Evolutionary conservation across 92 coral and sea anemone species (phyloP).

Genomic region (Phenganax subtilis): DNA sequence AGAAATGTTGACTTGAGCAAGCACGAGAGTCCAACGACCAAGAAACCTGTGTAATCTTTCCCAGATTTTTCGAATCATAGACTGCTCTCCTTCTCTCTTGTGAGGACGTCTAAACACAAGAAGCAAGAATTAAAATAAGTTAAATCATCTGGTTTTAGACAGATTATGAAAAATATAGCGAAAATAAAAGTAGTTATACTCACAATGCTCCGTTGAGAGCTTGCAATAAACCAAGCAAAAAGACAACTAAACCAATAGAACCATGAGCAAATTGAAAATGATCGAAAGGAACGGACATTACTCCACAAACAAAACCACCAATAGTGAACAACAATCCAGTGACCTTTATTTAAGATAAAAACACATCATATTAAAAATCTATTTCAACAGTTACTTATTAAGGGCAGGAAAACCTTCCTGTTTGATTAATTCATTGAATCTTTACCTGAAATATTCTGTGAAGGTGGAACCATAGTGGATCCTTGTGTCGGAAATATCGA

Average conservation of each 20-base stretch:
- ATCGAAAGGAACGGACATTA: slow-evolving; percentile 39
- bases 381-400: not conserved
- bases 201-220: slow-evolving; percentile 26
- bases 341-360: not conserved
- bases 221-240: slow-evolving; percentile 28
- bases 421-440: too few relatives aligned
- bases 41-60: slow-evolving; percentile 72
- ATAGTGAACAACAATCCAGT: slow-evolving; percentile 17
- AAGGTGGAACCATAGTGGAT: slow-evolving; percentile 38
- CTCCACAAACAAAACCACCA: slow-evolving; percentile 36
- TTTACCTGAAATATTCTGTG: slow-evolving; percentile 25
- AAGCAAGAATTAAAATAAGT: not conserved
- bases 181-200: not conserved
- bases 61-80: slow-evolving; percentile 71
- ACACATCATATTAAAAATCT: not conserved
- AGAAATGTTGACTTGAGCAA: slow-evolving; percentile 88
- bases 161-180: not conserved
- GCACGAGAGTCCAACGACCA: slow-evolving; percentile 72
- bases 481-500: slow-evolving; percentile 14
- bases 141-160: not conserved
- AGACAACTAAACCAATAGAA: slow-evolving; percentile 19
- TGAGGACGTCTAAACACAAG: slow-evolving; percentile 73
- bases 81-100: slow-evolving; percentile 59
- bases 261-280: slow-evolving; percentile 38
- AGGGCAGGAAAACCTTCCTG: not conserved